Percentiles rank a stretch among this genome's conserved stretches.
These are phyloP conservation scores for Yponomeuta plumbellus DNA, from an alignment of 2,888 invertebrate genomes.

Conservation along the genomic window DNA sequence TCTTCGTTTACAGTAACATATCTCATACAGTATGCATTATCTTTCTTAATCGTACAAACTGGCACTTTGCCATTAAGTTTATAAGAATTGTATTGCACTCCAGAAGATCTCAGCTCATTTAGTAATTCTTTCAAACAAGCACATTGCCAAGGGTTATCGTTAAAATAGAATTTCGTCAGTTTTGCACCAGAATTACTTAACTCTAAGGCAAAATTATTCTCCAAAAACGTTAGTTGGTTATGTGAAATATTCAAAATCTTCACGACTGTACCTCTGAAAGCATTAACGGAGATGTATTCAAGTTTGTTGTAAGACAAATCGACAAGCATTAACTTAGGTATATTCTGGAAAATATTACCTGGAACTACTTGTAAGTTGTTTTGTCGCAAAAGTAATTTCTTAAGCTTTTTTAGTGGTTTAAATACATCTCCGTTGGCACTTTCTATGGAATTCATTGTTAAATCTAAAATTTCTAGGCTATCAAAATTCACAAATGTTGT, in stretches of 20 bases:
- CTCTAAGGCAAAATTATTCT: conserved; percentile 11
- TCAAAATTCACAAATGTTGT: neutral
- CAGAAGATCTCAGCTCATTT: neutral
- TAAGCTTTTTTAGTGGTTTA: conserved; percentile 15
- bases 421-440: conserved; percentile 14
- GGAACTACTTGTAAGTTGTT: conserved; percentile 4
- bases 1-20: neutral
- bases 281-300: neutral
- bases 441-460: neutral
- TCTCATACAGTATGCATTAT: neutral
- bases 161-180: conserved; percentile 17
- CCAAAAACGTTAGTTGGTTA: neutral
- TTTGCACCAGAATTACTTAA: conserved; percentile 11
- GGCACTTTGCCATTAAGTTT: neutral
- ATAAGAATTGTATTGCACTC: neutral
- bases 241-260: conserved; percentile 1
- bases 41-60: neutral
- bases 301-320: conserved; percentile 15
- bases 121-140: conserved; percentile 15
- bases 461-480: conserved; percentile 7
- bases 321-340: conserved; percentile 10
- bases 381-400: conserved; percentile 4
- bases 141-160: conserved; percentile 19
- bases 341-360: neutral
- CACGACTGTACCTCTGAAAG: neutral